Evolutionary conservation across 2,113 vertebrate genomes (phyloP).

Genomic region (Castor canadensis): DNA sequence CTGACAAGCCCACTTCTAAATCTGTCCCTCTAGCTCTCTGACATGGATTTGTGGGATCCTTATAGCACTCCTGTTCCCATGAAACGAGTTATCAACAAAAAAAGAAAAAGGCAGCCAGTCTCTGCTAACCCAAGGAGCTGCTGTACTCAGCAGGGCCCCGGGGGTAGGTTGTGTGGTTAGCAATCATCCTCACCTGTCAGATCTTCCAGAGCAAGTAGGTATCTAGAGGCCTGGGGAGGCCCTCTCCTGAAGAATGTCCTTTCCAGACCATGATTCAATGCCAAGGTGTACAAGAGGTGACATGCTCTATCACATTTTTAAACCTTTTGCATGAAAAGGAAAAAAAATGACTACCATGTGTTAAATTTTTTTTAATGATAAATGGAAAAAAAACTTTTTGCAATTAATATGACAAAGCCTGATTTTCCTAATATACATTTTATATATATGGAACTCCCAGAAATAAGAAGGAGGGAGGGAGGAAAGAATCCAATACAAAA

Average conservation of each 20-base stretch:
- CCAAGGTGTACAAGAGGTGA: not conserved
- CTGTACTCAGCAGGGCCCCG: fast-evolving
- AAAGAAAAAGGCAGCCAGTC: not conserved
- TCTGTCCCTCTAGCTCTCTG: not conserved
- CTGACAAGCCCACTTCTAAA: not conserved
- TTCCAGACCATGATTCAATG: not conserved
- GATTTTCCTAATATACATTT: not conserved
- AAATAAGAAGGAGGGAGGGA: not conserved
- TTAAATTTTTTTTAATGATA: not conserved
- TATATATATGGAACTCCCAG: not conserved
- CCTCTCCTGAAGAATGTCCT: not conserved
- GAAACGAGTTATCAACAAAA: not conserved
- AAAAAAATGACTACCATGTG: not conserved
- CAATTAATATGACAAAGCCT: not conserved
- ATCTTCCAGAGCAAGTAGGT: not conserved
- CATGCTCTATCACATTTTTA: not conserved
- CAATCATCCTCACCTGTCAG: not conserved
- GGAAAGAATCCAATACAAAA: not conserved
- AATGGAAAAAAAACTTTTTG: not conserved
- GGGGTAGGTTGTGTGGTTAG: not conserved
- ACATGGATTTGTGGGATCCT: not conserved
- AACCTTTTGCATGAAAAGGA: not conserved
- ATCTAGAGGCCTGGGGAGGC: not conserved
- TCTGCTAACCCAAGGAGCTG: not conserved
- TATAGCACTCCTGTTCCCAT: not conserved